phyloP scores from a whole-genome alignment of 2,888 invertebrate genomes.

The Petrolisthes manimaculis region DNA sequence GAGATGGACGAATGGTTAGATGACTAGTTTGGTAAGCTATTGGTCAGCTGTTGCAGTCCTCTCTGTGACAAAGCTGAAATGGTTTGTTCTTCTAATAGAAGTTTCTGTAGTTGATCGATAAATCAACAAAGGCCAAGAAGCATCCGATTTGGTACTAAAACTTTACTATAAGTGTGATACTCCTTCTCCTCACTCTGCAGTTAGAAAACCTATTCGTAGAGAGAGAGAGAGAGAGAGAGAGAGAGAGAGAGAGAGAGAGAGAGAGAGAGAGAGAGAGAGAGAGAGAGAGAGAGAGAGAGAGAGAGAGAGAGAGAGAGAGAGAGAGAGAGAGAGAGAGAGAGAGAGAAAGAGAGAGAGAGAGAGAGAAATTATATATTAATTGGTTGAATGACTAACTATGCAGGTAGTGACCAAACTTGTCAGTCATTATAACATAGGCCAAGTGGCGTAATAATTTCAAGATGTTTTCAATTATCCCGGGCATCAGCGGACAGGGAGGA shows the following conservation, averaged over 20 bases:
- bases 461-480: background rate
- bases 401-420: background rate
- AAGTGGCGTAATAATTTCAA: too few relatives aligned
- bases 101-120: too few relatives aligned
- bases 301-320: background rate
- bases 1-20: too few relatives aligned
- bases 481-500: background rate
- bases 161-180: too few relatives aligned
- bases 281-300: background rate
- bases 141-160: too few relatives aligned
- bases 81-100: too few relatives aligned
- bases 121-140: too few relatives aligned
- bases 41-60: too few relatives aligned
- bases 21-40: too few relatives aligned
- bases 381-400: background rate
- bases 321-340: conserved; percentile 1
- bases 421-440: too few relatives aligned
- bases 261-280: background rate
- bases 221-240: background rate
- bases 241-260: background rate
- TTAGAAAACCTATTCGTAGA: background rate
- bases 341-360: background rate
- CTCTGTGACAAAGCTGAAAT: too few relatives aligned
- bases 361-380: background rate
- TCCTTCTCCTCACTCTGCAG: too few relatives aligned